Percentiles rank a stretch among this genome's conserved stretches.
Evolutionary conservation across 2,888 invertebrate species (phyloP).

Genomic region (Mesoligia furuncula): DNA sequence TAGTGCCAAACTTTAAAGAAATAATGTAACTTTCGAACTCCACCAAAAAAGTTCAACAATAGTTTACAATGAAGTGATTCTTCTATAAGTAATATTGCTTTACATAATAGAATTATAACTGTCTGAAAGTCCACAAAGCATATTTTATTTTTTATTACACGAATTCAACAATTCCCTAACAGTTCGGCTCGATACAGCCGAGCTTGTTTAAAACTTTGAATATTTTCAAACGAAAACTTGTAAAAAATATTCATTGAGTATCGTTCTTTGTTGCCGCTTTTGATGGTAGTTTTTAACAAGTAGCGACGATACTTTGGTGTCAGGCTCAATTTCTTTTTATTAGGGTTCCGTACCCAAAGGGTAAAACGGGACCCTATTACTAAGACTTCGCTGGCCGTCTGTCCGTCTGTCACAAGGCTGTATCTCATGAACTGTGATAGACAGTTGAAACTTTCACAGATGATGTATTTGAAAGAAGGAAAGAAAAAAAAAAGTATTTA

Average conservation of each 20-base stretch:
- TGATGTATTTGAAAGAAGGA: too few relatives aligned
- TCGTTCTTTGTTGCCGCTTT: slow-evolving; percentile 15
- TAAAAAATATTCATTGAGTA: slow-evolving; percentile 46
- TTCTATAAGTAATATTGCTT: slow-evolving; percentile 28
- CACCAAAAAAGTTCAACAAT: not conserved
- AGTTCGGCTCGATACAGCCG: slow-evolving; percentile 25
- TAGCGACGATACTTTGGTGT: slow-evolving; percentile 11
- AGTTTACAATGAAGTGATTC: slow-evolving; percentile 25
- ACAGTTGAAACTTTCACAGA: too few relatives aligned
- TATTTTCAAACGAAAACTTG: slow-evolving; percentile 44
- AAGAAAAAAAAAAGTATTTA: too few relatives aligned
- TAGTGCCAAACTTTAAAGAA: slow-evolving; percentile 17
- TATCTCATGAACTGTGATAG: too few relatives aligned
- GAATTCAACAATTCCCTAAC: slow-evolving; percentile 11
- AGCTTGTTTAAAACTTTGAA: slow-evolving; percentile 47
- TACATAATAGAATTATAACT: slow-evolving; percentile 35
- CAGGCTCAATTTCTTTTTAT: slow-evolving; percentile 18
- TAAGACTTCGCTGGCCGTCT: too few relatives aligned
- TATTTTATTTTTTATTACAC: slow-evolving; percentile 32
- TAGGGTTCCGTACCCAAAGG: too few relatives aligned
- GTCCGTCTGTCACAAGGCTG: too few relatives aligned
- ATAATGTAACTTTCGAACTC: slow-evolving; percentile 17
- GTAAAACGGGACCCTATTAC: too few relatives aligned
- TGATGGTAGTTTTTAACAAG: slow-evolving; percentile 45
- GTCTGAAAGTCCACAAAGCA: slow-evolving; percentile 27